Base-by-base conservation (phyloP, 1,140 invertebrate species). In the Melanaphis sacchari region DNA sequence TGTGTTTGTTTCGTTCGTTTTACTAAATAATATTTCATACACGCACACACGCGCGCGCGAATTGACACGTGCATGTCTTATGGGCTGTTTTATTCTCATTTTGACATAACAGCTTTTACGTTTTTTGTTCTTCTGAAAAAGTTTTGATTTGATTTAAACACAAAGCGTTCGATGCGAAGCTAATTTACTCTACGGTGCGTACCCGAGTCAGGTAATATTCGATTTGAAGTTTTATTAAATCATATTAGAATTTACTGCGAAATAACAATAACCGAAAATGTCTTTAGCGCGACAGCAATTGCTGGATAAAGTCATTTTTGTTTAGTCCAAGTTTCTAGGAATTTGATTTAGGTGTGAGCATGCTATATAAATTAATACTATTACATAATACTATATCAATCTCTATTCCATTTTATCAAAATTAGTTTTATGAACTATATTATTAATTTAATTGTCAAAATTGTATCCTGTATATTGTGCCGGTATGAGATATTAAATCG, bases 361-460 rank as follows among this genome's bases (percentile, higher is more conserved):
- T 3, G 11, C 82, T 40, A 18, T 18, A 18, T 41, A 84, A 26
- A 40, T 84, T 84, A 66, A 26, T 9, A 31, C n/a, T 36, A 82
- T 82, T 38, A 2, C n/a, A 24, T 82, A 38, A 76, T 38, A 82
- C 6, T 21, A 38, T 38, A 76, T 76, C 15, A 76, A 7, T 82
- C 76, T 4, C 36, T 41, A 84, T 84, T 40, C 9, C 38, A 41
- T 84, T 41, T 41, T 41, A 22, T 1, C 22, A 41, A 84, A 40
- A 84, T 84, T 84, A 40, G 82, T 84, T 84, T 84, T 41, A 84
- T n/a, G 38, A 82, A 84, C 82, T 84, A 41, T 84, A 26, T 84
- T 84, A 38, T 82, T 84, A 84, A 40, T 84, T 40, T 40, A 5
- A 84, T 40, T 41, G 41, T 41, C 24, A 40, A 41, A 84, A 84